Evolutionary conservation across 2,888 invertebrate species (phyloP), one percentile per base, ranked within the genome.

Genomic region (Philaethria dido): DNA sequence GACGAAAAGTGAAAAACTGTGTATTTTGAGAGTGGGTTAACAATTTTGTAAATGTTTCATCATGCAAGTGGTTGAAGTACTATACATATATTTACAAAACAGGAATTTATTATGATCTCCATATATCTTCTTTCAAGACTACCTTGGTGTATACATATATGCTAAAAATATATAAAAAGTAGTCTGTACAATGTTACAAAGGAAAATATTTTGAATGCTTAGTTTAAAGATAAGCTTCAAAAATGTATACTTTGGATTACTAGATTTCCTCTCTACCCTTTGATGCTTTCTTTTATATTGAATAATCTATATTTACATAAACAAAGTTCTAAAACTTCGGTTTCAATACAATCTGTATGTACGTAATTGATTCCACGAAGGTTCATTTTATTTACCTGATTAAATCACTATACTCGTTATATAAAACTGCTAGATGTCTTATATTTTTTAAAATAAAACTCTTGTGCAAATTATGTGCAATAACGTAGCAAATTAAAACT

Each of bases 321-420:
- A 54, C 36, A 20, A 39, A 39, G 3, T 20, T 1, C 14, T 18
- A 20, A 14, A 20, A 20, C 20, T 20, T 20, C 3, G 29, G 3
- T 29, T 20, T 20, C 20, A n/a, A n/a, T 20, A 9, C 11, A 22
- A 22, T 22, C 14, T 20, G 39, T 20, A 25, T 11, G 22, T 22
- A 42, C n/a, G n/a, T 11, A 57, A 57, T 42, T 57, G 25, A 42
- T 57, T 57, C 16, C 11, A 16, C 39, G 22, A 42, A 42, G 57
- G 57, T 57, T 57, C 42, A 16, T n/a, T 25, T 42, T 42, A 57
- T 25, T 42, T 42, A n/a, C 22, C n/a, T 57, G 22, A 42, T 57
- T 42, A 42, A 57, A 16, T 16, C 57, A 13, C 11, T 42, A 25
- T 16, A n/a, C 5, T n/a, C n/a, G 5, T 57, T 42, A 25, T 42